These are phyloP conservation scores for Microtus ochrogaster DNA, from an alignment of 2,113 vertebrate genomes.

Conservation along the genomic window DNA sequence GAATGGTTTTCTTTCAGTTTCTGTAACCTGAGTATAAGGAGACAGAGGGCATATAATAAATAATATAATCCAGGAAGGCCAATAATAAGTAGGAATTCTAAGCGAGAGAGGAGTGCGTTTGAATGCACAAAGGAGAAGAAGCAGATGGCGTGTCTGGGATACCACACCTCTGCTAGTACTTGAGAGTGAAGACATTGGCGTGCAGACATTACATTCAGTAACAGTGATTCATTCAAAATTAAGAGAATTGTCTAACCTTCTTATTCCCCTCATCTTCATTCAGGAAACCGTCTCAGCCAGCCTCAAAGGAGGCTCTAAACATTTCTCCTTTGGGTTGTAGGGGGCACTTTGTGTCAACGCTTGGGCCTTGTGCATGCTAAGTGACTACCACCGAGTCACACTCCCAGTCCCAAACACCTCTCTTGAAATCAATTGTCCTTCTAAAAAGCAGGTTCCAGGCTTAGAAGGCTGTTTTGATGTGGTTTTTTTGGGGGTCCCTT, in stretches of 20 bases:
- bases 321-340: background rate
- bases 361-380: background rate
- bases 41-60: too few relatives aligned
- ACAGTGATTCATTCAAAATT: background rate
- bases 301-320: background rate
- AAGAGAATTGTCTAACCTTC: background rate
- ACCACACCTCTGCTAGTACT: background rate
- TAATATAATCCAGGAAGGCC: background rate
- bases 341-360: background rate
- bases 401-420: background rate
- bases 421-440: slow-evolving; percentile 5
- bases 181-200: background rate
- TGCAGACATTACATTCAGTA: background rate
- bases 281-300: background rate
- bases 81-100: background rate
- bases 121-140: background rate
- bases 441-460: slow-evolving; percentile 3
- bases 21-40: background rate
- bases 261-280: background rate
- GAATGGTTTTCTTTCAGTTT: background rate
- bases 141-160: background rate
- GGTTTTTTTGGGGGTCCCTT: background rate
- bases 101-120: background rate
- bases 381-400: background rate
- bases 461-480: too few relatives aligned